Base-by-base conservation (phyloP, 2,888 invertebrate species). In the Tetrapedia diversipes region DNA sequence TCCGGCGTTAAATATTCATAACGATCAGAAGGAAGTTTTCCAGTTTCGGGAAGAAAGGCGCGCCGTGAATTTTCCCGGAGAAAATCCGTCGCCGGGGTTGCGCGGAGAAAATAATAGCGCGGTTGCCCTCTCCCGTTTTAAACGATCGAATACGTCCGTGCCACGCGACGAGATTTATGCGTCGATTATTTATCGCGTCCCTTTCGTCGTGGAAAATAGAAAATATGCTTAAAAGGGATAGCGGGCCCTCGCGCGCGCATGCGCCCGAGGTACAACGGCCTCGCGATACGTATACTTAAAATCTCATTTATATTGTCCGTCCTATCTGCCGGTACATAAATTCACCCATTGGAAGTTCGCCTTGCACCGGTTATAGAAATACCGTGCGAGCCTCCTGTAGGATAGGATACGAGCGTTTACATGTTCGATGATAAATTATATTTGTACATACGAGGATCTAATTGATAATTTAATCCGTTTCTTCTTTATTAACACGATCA, bases 291-390 rank as follows among this genome's bases (percentile, higher is more conserved):
- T 87, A 87, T 89, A 89, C 88, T 89, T 89, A 90, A 88, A 88
- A 89, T 88, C 89, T 90, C 90, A 88, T 89, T 89, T 90, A 90
- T 88, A 89, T 88, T 87, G 86, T 84, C 86, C 76, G 80, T 79
- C 79, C 87, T 89, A 90, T 89, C 88, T 86, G 84, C 81, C 81
- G 74, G 82, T 84, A 86, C 87, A 90, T 90, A 90, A 90, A 90
- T 90, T 89, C 79, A 77, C 69, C 83, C 56, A 83, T 81, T 72
- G 74, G 60, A 79, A 79, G 53, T 39, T 60, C 60, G 41, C 64
- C 61, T 73, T 60, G n/a, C n/a, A 41, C 51, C 61, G 63, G 68
- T 71, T 79, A 70, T 74, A 74, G 49, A 71, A 82, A 65, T 69
- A 49, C 24, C 34, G 1, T n/a, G n/a, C 29, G 49, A 29, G 19